phyloP scores from a whole-genome alignment of 2,113 vertebrate genomes.

The Lepus timidus region DNA sequence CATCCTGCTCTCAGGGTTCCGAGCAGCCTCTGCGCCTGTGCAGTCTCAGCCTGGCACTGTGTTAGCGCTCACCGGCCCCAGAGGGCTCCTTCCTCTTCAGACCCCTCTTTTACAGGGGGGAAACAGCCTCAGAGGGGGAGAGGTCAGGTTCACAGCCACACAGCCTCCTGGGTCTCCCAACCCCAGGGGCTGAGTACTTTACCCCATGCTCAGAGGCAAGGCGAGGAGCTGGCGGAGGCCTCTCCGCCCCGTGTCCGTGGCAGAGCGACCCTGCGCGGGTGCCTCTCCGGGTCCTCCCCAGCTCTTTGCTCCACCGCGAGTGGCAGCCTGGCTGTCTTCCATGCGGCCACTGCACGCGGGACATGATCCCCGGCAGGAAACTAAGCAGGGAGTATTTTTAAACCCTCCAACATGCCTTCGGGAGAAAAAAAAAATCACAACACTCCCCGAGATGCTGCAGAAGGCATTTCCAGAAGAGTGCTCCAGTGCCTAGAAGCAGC shows the following conservation, averaged over 20 bases:
- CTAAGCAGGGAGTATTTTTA: conserved; percentile 77
- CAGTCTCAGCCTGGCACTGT: neutral
- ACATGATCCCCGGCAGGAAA: conserved; percentile 60
- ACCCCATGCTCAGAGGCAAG: neutral
- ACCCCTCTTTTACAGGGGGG: neutral
- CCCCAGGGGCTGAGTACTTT: neutral
- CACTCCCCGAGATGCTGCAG: conserved; percentile 30
- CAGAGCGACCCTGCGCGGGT: neutral
- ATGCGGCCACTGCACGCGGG: conserved; percentile 10
- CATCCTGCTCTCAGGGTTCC: neutral
- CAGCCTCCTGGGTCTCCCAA: neutral
- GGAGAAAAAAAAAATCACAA: neutral
- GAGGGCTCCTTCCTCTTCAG: neutral
- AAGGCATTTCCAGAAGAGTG: conserved; percentile 65
- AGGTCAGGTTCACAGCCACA: neutral
- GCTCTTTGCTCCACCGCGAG: neutral
- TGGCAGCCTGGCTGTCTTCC: conserved; percentile 49
- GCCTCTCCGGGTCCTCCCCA: neutral
- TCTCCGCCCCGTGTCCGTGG: fast-evolving
- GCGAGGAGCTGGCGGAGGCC: neutral
- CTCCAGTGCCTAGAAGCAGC: conserved; percentile 56
- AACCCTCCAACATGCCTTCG: conserved; percentile 45
- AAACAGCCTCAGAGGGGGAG: conserved; percentile 21
- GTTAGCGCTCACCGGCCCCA: neutral
- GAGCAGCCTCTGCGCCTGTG: neutral